Evolutionary conservation across 2,797 vertebrate species (phyloP).

Genomic region (Onychomys torridus): DNA sequence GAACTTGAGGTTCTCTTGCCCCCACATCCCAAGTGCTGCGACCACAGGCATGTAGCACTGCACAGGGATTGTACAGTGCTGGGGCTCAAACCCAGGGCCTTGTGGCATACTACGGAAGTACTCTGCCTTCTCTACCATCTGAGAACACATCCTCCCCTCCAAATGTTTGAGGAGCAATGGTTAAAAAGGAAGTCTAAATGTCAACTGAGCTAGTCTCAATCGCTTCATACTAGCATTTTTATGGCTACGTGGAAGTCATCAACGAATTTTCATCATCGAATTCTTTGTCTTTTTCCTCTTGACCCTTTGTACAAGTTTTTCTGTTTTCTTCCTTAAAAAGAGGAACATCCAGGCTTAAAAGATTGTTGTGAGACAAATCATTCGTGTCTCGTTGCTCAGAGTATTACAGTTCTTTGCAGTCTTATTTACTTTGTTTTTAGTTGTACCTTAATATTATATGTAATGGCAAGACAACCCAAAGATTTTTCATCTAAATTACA

Average conservation of each 20-base stretch:
- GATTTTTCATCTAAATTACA: constrained; percentile 76
- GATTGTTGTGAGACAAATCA: not conserved
- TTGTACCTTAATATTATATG: constrained; percentile 25
- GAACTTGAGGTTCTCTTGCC: not conserved
- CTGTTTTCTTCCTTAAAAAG: constrained; percentile 4
- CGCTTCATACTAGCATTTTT: not conserved
- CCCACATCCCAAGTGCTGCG: not conserved
- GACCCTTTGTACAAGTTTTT: not conserved
- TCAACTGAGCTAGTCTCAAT: not conserved
- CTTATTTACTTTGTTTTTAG: not conserved
- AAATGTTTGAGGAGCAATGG: not conserved
- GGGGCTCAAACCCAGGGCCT: not conserved
- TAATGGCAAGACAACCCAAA: constrained; percentile 26
- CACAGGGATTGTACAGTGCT: not conserved
- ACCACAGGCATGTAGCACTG: too few species aligned
- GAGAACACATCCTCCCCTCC: not conserved
- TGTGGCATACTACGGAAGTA: not conserved
- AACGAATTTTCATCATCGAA: not conserved
- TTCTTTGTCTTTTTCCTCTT: not conserved
- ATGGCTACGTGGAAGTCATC: not conserved
- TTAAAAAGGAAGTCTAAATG: not conserved
- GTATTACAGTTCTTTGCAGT: constrained; percentile 36
- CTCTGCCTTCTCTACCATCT: too few species aligned
- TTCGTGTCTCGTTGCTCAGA: not conserved
- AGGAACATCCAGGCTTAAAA: constrained; percentile 11